Base-by-base conservation (phyloP, 2,888 invertebrate genomes). In the Drosophila sordidula region DNA sequence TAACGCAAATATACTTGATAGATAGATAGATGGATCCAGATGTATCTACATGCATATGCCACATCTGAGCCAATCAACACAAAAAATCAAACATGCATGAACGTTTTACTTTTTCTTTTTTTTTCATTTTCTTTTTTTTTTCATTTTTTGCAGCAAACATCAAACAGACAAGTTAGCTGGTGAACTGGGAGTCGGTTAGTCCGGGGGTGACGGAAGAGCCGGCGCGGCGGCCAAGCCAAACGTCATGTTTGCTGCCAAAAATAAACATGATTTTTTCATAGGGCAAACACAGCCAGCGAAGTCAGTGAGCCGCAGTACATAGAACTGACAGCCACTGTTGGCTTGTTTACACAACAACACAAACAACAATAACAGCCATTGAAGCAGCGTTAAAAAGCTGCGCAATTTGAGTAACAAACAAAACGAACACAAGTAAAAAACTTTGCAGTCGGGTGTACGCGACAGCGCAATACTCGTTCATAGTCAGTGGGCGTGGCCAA, bases 201-300 rank as follows among this genome's bases (percentile, higher is more conserved):
- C 29, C 9, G 9, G 39, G 49, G 41, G 12, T 41, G 18, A 18
- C 9, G 26, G 54, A 18, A 38, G 57, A 39, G 54, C 56, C 78
- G 58, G 58, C 77, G 52, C 52, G 34, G 47, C 58, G 54, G 59
- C 74, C 65, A 71, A 72, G 66, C 55, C 75, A 71, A 70, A 70
- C 67, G 69, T 71, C 68, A 76, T 69, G 70, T 66, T 69, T 79
- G 68, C 77, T 76, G 74, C 78, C 87, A 78, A 78, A 80, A 78
- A 80, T 74, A 77, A 80, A 80, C 70, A 80, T 84, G 78, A 87
- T 77, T 78, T 79, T 83, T 82, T 76, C 71, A 76, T 77, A 72
- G 70, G 76, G 57, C 86, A 74, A 70, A 70, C 58, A 56, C 47
- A 52, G 44, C 49, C 38, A 62, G 58, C 47, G 47, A 52, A 80